phyloP scores from a whole-genome alignment of 2,888 invertebrate species.

The Dione juno region DNA sequence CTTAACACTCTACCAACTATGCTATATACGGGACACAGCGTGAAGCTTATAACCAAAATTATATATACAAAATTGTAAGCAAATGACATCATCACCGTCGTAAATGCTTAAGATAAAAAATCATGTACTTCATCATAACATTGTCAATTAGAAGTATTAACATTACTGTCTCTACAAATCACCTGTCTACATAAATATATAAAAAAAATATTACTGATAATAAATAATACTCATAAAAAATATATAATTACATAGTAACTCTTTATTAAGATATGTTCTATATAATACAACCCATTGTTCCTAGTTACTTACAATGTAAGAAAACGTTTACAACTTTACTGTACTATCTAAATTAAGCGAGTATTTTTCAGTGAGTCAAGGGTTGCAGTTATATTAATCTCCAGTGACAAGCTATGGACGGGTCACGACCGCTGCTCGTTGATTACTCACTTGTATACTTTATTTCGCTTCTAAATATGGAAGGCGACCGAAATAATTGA shows the following conservation, averaged over 20 bases:
- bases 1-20: too few species aligned
- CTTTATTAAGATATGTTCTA: neutral
- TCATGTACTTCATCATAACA: neutral
- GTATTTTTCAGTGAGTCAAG: constrained; percentile 37
- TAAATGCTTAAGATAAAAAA: neutral
- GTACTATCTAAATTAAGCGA: constrained; percentile 1
- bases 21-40: too few species aligned
- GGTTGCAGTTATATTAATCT: constrained; percentile 43
- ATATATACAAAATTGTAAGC: neutral
- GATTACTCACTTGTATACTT: constrained; percentile 37
- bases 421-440: constrained; percentile 31
- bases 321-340: too few species aligned
- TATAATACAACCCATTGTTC: neutral
- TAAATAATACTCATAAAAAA: neutral
- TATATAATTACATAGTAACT: neutral
- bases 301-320: neutral
- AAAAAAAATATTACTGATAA: neutral
- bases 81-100: neutral
- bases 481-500: constrained; percentile 2
- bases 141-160: neutral
- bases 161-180: neutral
- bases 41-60: too few species aligned
- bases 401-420: constrained; percentile 39
- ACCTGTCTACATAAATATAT: neutral
- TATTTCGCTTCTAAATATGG: constrained; percentile 32